Evolutionary conservation across 2,888 invertebrate species (phyloP), one percentile per base, ranked within the genome.

Genomic region (Actias luna): DNA sequence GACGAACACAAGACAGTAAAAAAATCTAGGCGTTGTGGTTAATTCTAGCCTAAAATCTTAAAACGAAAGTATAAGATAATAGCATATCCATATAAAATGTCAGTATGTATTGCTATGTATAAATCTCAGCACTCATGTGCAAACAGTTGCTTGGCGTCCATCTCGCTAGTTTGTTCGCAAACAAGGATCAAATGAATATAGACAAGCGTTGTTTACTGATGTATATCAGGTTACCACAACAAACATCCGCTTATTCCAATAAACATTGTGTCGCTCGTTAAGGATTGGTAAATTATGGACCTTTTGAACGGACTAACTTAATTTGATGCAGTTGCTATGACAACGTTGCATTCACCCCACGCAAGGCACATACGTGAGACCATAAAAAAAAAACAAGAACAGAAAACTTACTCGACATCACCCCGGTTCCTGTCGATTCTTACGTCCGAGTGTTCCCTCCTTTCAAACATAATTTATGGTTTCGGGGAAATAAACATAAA

Each of bases 381-480:
- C 85, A 88, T 92, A 92, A 91, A 92, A 89, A 85, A 76, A 83
- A 82, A 75, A 80, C 78, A 81, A 84, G 86, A 84, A 84, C 82
- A 87, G 87, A 86, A 88, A 87, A 87, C 84, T 85, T 85, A 83
- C 83, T 86, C 81, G 85, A 82, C 82, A 80, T 87, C 87, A 85
- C 90, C 91, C 89, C 86, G 89, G 87, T 87, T 88, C 88, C 88
- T 89, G 92, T 88, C 89, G 88, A 82, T 82, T 85, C 83, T 84
- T 82, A 83, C 85, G 92, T 92, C 92, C 92, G 89, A 91, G 88
- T 85, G 87, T 89, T 91, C 93, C 93, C 93, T 93, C 87, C 92
- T 90, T 92, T 90, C 93, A 92, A 93, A 93, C 92, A 88, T 93
- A 91, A 93, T 93, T 93, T 93, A 93, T 93, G 92, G 89, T 92